phyloP scores from a whole-genome alignment of 2,888 invertebrate species.

The Neoitamus cyanurus region DNA sequence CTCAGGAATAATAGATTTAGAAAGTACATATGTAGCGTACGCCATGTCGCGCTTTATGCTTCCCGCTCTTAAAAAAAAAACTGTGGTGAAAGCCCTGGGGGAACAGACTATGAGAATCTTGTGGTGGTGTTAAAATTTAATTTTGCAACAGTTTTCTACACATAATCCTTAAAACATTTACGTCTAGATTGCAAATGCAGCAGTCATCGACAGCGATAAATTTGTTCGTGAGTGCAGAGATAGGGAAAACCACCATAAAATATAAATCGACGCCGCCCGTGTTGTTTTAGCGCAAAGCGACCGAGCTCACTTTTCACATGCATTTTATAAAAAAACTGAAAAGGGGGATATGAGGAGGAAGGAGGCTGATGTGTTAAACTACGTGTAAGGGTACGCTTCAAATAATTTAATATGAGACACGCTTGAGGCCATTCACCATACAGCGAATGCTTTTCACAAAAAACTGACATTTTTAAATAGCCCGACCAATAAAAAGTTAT shows the following conservation, averaged over 20 bases:
- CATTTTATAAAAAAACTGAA: neutral
- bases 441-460: neutral
- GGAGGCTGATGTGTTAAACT: neutral
- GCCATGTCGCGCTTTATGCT: no score
- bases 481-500: neutral
- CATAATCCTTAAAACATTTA: neutral
- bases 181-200: neutral
- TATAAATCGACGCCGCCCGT: no score
- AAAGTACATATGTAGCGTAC: no score
- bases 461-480: neutral
- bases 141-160: no score
- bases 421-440: neutral
- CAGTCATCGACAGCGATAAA: neutral
- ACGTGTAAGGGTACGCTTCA: neutral
- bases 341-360: neutral
- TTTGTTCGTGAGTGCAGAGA: neutral
- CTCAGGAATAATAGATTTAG: no score
- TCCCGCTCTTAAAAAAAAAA: no score
- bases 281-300: neutral
- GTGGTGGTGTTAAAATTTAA: no score
- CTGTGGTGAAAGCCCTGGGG: no score
- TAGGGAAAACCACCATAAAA: neutral
- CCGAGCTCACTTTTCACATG: neutral
- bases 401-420: neutral
- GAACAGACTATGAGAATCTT: no score